These are phyloP conservation scores for Armadillidium nasatum DNA, from an alignment of 1,140 invertebrate species.

Conservation along the genomic window DNA sequence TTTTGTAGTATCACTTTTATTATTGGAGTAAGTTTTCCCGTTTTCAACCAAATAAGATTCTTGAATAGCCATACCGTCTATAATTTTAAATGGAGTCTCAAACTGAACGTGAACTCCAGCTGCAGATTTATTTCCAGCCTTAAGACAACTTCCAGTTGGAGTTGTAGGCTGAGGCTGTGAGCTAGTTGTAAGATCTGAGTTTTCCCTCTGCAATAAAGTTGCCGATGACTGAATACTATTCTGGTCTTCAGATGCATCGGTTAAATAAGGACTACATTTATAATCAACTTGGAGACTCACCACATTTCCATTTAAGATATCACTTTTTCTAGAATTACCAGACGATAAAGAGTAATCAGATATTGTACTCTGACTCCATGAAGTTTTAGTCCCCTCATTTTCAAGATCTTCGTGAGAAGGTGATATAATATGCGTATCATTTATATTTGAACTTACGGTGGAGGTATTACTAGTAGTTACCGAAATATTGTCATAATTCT, in stretches of 20 bases:
- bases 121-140: constrained; percentile 27
- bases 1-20: constrained; percentile 8
- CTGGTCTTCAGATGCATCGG: not conserved
- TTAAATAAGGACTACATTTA: not conserved
- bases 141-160: constrained; percentile 39
- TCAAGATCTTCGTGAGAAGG: no score
- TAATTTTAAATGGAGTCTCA: constrained; percentile 36
- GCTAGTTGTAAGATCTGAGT: not conserved
- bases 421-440: no score
- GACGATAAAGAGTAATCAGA: not conserved
- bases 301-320: not conserved
- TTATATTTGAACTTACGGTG: no score
- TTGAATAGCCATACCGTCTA: constrained; percentile 22
- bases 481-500: no score
- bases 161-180: constrained; percentile 12
- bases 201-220: not conserved
- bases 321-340: not conserved
- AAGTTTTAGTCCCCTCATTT: not conserved
- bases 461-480: no score
- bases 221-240: not conserved
- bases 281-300: not conserved
- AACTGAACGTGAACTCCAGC: constrained; percentile 42
- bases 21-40: constrained; percentile 25
- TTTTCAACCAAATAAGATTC: constrained; percentile 29
- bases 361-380: not conserved